phyloP scores from a whole-genome alignment of 2,797 vertebrate species.

The Rousettus madagascariensis region DNA sequence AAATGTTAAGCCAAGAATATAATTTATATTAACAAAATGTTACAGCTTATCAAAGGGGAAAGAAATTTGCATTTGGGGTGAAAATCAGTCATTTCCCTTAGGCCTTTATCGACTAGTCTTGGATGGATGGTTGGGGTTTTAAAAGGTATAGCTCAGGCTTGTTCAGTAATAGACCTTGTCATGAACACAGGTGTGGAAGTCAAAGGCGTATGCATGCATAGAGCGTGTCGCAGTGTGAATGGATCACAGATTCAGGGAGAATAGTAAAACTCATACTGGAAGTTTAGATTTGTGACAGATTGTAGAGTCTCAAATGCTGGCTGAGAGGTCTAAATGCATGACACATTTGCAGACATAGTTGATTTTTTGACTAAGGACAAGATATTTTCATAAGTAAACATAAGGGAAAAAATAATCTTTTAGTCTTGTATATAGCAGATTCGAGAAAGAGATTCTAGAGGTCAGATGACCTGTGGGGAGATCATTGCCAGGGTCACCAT shows the following conservation, averaged over 20 bases:
- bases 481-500: not conserved
- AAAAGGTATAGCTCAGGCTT: not conserved
- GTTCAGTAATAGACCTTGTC: not conserved
- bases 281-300: not conserved
- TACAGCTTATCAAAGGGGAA: not conserved
- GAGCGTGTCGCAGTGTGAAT: not conserved
- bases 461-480: not conserved
- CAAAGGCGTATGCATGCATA: accelerated
- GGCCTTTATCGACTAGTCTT: not conserved
- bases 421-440: not conserved
- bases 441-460: not conserved
- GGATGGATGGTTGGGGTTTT: not conserved
- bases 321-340: not conserved
- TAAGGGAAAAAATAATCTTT: not conserved
- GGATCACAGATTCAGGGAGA: not conserved
- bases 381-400: not conserved
- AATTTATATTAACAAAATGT: not conserved
- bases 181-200: not conserved
- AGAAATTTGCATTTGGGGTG: not conserved
- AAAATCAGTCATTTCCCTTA: not conserved
- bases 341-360: not conserved
- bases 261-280: not conserved
- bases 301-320: not conserved
- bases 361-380: not conserved
- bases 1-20: not conserved